Evolutionary conservation across 1,140 invertebrate genomes (phyloP).

Genomic region (Papilio polyxenes): DNA sequence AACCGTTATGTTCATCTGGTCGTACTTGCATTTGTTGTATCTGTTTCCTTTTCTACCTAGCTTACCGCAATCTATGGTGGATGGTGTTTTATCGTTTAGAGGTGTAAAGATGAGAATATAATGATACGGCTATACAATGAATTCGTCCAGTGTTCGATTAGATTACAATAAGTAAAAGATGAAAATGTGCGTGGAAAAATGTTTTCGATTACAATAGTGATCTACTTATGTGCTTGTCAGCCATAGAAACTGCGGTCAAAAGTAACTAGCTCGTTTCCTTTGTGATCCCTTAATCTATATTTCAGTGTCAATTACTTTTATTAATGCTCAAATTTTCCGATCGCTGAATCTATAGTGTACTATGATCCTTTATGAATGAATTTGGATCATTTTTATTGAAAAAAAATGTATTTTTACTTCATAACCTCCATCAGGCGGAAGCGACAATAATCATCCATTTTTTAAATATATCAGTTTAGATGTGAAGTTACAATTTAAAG

Average conservation of each 20-base stretch:
- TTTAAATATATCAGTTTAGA: slow-evolving; percentile 28
- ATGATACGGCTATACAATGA: slow-evolving; percentile 19
- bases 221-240: slow-evolving; percentile 41
- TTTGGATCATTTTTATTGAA: slow-evolving; percentile 40
- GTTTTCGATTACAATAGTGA: slow-evolving; percentile 31
- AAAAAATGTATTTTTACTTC: slow-evolving; percentile 48
- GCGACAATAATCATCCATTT: slow-evolving; percentile 47
- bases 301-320: slow-evolving; percentile 42
- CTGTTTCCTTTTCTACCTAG: slow-evolving; percentile 28
- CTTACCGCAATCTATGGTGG: slow-evolving; percentile 39
- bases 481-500: slow-evolving; percentile 39
- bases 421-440: slow-evolving; percentile 65
- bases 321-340: slow-evolving; percentile 36
- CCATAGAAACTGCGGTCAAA: slow-evolving; percentile 41
- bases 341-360: slow-evolving; percentile 16
- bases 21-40: not conserved
- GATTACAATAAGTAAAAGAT: not conserved
- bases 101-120: slow-evolving; percentile 16
- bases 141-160: slow-evolving; percentile 18
- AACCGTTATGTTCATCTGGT: slow-evolving; percentile 21
- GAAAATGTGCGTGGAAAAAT: slow-evolving; percentile 23
- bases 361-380: slow-evolving; percentile 30
- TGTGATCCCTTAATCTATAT: slow-evolving; percentile 51
- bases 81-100: slow-evolving; percentile 31
- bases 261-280: slow-evolving; percentile 43